Conservation (phyloP, 2,113 vertebrate species). For the Varanus salvator region DNA sequence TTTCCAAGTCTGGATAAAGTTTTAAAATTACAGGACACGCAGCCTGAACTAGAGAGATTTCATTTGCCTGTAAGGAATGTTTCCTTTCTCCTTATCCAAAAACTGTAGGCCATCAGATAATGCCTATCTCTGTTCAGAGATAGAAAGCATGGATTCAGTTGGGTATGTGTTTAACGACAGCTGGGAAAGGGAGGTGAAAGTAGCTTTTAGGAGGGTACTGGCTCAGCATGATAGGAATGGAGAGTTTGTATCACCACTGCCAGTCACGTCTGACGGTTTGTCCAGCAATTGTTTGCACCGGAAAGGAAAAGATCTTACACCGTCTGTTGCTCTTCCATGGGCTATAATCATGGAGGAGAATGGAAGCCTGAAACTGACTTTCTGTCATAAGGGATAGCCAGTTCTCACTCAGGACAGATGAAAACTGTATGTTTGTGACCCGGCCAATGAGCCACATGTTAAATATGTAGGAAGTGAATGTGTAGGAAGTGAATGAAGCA, state of each 20-base stretch:
- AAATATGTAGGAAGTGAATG: not conserved
- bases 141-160: not conserved
- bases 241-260: not conserved
- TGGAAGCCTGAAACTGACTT: not conserved
- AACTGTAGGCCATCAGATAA: not conserved
- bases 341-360: not conserved
- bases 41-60: not conserved
- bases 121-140: not conserved
- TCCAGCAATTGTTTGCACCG: not conserved
- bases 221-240: not conserved
- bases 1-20: conserved; percentile 43
- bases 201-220: not conserved
- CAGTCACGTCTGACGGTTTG: not conserved
- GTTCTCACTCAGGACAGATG: not conserved
- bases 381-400: not conserved
- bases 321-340: not conserved
- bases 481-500: not conserved
- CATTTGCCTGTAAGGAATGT: not conserved
- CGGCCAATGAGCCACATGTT: not conserved
- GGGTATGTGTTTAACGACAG: not conserved
- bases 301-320: not conserved
- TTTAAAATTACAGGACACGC: conserved; percentile 32
- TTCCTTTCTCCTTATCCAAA: not conserved
- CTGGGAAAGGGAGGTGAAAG: not conserved
- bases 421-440: not conserved